Evolutionary conservation across 1,140 invertebrate species (phyloP).

Genomic region (Bombus picipes): DNA sequence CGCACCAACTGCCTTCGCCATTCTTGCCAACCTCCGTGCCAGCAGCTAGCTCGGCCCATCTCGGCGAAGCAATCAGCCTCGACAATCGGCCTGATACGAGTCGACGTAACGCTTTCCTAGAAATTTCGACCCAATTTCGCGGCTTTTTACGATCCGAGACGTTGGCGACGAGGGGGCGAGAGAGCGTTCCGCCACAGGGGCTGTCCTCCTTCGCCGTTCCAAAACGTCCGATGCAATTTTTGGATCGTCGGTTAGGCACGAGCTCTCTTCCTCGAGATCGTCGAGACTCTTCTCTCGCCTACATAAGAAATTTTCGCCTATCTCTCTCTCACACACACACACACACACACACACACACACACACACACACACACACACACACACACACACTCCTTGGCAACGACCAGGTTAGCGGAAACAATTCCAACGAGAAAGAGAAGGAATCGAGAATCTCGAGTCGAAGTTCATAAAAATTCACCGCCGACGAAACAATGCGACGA

Average conservation of each 20-base stretch:
- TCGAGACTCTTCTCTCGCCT: background rate
- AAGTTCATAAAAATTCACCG: background rate
- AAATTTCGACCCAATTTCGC: slow-evolving; percentile 44
- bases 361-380: no score
- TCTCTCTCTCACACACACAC: background rate
- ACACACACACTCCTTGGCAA: no score
- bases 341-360: no score
- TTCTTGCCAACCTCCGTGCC: slow-evolving; percentile 49
- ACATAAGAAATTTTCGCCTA: background rate
- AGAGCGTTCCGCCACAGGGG: slow-evolving; percentile 38
- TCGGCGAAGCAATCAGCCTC: slow-evolving; percentile 2
- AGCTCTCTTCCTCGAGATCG: background rate
- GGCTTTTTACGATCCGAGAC: slow-evolving; percentile 13
- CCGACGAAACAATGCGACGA: background rate
- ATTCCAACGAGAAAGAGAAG: background rate
- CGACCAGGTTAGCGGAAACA: background rate
- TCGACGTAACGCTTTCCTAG: slow-evolving; percentile 17
- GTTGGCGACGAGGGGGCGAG: background rate
- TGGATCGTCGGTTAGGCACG: slow-evolving; percentile 3
- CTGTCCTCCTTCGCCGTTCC: slow-evolving; percentile 31
- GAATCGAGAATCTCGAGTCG: background rate
- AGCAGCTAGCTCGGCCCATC: background rate
- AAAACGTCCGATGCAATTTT: slow-evolving; percentile 16
- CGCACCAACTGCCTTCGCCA: slow-evolving; percentile 30
- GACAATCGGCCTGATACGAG: slow-evolving; percentile 43